Conservation (phyloP, 2,888 invertebrate species). For the Pollenia angustigena region DNA sequence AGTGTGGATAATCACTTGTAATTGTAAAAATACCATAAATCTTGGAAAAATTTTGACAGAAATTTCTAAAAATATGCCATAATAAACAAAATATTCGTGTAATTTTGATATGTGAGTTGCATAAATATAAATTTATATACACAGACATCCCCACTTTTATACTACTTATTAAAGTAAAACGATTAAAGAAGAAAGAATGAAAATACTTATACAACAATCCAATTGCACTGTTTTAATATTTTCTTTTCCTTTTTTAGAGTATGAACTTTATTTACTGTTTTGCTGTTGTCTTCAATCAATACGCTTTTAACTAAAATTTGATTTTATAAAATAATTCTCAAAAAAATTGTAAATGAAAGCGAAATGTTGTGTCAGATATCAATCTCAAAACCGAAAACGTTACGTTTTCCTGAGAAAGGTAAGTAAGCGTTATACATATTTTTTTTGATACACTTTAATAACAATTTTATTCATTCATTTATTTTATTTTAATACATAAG, state of each 20-base stretch:
- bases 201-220: constrained; percentile 62
- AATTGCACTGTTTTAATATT: constrained; percentile 51
- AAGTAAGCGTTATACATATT: no score
- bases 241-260: not conserved
- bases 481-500: no score
- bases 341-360: no score
- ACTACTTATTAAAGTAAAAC: constrained; percentile 64
- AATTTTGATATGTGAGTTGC: constrained; percentile 71
- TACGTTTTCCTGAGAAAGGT: no score
- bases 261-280: not conserved
- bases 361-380: no score
- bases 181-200: constrained; percentile 45
- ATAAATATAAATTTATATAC: constrained; percentile 70
- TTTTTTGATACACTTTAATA: no score
- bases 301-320: no score
- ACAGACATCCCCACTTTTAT: constrained; percentile 64
- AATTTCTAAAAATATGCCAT: constrained; percentile 67
- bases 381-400: no score
- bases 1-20: constrained; percentile 41
- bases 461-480: no score
- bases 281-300: not conserved
- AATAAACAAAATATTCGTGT: constrained; percentile 69
- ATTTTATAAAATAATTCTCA: no score
- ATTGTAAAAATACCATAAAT: constrained; percentile 55
- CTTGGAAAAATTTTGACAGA: constrained; percentile 62